phyloP scores from a whole-genome alignment of 2,888 invertebrate species.

The Mactromeris polynyma region DNA sequence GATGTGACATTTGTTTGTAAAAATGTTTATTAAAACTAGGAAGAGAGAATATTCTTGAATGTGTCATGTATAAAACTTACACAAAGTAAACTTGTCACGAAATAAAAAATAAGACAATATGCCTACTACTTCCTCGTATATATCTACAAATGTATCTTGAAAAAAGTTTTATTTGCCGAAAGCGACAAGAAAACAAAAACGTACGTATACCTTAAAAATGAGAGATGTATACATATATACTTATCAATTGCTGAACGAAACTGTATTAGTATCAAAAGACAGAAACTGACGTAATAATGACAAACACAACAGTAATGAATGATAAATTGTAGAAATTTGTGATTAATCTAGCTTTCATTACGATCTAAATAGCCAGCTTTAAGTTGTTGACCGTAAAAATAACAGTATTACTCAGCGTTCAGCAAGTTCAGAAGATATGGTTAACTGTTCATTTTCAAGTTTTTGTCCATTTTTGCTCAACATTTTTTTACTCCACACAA shows the following conservation, averaged over 20 bases:
- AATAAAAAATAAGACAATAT: neutral
- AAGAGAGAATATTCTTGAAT: too few species aligned
- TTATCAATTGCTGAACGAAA: too few species aligned
- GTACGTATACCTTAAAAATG: neutral
- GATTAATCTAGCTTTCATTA: slow-evolving; percentile 6
- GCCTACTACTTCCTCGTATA: neutral
- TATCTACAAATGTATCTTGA: neutral
- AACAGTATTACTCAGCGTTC: neutral
- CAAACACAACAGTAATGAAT: neutral
- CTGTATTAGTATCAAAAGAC: neutral
- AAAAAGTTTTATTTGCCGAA: neutral
- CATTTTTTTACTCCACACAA: neutral
- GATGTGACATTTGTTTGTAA: too few species aligned
- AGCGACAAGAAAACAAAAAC: neutral
- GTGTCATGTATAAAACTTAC: too few species aligned
- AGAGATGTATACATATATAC: neutral
- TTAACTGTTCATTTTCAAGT: neutral
- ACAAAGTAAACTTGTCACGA: too few species aligned
- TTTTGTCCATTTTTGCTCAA: neutral
- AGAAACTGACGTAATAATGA: neutral
- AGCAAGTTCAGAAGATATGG: neutral
- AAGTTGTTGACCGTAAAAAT: neutral
- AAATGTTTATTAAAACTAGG: too few species aligned
- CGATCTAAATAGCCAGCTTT: neutral
- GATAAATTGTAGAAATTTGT: neutral